Base-by-base conservation (phyloP, 2,888 invertebrate genomes). In the Andrena bucephala region DNA sequence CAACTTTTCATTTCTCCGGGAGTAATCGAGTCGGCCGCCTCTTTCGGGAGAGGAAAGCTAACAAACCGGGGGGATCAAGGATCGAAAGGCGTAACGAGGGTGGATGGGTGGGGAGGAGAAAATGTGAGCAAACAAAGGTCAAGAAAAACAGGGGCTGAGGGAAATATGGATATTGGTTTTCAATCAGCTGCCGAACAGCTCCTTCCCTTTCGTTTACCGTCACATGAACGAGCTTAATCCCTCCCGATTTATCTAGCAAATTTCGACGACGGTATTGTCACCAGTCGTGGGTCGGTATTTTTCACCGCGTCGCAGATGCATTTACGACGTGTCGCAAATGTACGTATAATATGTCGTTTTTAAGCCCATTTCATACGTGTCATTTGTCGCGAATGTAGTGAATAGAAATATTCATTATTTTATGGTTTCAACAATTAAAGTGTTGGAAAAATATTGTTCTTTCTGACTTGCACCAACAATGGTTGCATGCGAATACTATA, bases 1-100 rank as follows among this genome's bases (percentile, higher is more conserved):
- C 91, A 91, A 92, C 88, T 87, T 83, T 84, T 86, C 81, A 83
- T 84, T 89, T 86, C 83, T 75, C 48, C 69, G 67, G 42, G 69
- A 77, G 77, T 83, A 89, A 85, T 81, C 52, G 83, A 84, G 81
- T 84, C 74, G 31, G 62, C 65, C 48, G 31, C 20, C 59, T 33
- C 60, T 50, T 67, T 24, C 54, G 59, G 60, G 82, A 80, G 75
- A 71, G 54, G 48, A 54, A 67, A 42, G 36, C 63, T 29, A 54
- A 71, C 54, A 62, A 54, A 48, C n/a, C 65, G 57, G 29, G 52
- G 42, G 62, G 65, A 31, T n/a, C 7, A 48, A 13, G 52, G 33
- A 62, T 50, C 10, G 27, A n/a, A 70, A 77, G 16, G 71, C n/a
- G 42, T 16, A 42, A 54, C n/a, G 13, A 2, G 50, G 52, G 36